Base-by-base conservation (phyloP, 2,113 vertebrate genomes). In the Thunnus thynnus region DNA sequence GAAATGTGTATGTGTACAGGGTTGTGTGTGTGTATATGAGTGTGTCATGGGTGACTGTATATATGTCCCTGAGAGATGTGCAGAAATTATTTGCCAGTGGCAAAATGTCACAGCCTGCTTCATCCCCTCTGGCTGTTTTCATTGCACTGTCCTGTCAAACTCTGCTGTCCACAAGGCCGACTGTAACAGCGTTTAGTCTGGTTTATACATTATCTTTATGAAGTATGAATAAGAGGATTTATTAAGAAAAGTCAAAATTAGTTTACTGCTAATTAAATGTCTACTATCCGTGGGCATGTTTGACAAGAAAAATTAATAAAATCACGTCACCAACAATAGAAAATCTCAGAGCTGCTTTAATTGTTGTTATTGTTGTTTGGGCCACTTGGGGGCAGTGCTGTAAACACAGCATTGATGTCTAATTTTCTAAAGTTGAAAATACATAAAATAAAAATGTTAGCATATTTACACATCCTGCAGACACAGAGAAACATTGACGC, bases 101-200 rank as follows among this genome's bases (percentile, higher is more conserved):
- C 68, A 66, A 83, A 82, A 77, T 87, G 64, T 87, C 70, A 76
- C 69, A 13, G 80, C 16, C 57, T 22, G 14, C 41, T 80, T 72
- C 7, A 0, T 54, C 48, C 48, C 76, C 77, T 80, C 76, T 32
- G 80, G 83, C 68, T 48, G 67, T 47, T 18, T 57, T 60, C 48
- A 12, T 18, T 4, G 56, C 12, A 4, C 46, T 30, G 48, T 51
- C 79, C 41, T 41, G 13, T 41, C 5, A 22, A 60, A 8, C 27
- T 47, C 25, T 46, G 77, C 48, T 3, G 5, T 61, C 25, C 68
- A 20, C 11, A 36, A 56, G 27, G 22, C 3, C 41, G 4, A 13
- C 63, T 10, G 18, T 7, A 27, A 13, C 20, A 36, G 16, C 5
- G 13, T 47, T 48, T 22, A 64, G 3, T 1, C 51, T 10, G 16